Evolutionary conservation across 2,113 vertebrate species (phyloP), one percentile per base, ranked within the genome.

Genomic region (Ammospiza nelsoni): DNA sequence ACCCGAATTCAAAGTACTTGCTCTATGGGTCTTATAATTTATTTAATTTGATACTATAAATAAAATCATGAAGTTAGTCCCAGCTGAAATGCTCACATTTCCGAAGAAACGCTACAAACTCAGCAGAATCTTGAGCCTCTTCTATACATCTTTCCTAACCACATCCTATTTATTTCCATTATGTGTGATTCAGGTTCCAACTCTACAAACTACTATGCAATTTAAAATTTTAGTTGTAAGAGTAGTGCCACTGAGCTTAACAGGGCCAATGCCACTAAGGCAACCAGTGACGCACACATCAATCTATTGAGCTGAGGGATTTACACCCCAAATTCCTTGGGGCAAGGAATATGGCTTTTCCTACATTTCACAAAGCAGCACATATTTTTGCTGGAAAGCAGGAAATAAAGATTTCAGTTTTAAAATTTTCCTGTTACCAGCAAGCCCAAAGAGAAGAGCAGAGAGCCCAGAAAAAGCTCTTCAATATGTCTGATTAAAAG

Each of bases 41-140:
- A 95, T 90, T 96, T 87, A 96, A 90, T 82, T 95, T 84, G 49
- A 39, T 84, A 96, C 39, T 89, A 84, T 49, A 94, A 95, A 95
- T 91, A 91, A 96, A 95, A 48, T 52, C 73, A 61, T 49, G 15
- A 93, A 91, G 57, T 44, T 39, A 18, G 58, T 77, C 85, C 79
- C 85, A 78, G 69, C 1, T 92, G 92, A 94, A 93, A 93, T 33
- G 16, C 37, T 27, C 27, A 49, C 2, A 2, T n/a, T 84, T 86
- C 59, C 37, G 46, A 89, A 90, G 72, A 49, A 76, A 71, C 46
- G 37, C 41, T 52, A 94, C 52, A 91, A 87, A 76, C 51, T 84
- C 54, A 69, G 79, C 41, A 84, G 49, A 87, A 75, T 49, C 54
- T 84, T 49, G 37, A 74, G 41, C 52, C 57, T 90, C 67, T 84